Evolutionary conservation across 2,888 invertebrate species (phyloP).

Genomic region (Drosophila greeni): DNA sequence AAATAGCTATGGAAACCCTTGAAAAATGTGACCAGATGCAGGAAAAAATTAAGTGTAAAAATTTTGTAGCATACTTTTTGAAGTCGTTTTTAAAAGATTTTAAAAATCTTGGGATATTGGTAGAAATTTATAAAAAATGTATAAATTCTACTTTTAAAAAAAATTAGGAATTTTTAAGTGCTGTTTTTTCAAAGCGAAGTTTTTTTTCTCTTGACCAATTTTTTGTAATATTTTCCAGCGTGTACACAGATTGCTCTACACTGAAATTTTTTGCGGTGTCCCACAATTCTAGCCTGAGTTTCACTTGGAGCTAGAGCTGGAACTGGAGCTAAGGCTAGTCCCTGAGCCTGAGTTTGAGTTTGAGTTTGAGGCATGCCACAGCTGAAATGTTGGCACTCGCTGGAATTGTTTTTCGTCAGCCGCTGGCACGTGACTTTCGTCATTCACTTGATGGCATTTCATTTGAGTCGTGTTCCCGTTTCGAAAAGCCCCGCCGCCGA

Average conservation of each 20-base stretch:
- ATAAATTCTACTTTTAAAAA: too few species aligned
- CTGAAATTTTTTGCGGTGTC: slow-evolving; percentile 1
- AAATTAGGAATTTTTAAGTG: too few species aligned
- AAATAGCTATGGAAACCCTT: background rate
- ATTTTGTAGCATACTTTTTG: background rate
- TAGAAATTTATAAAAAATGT: too few species aligned
- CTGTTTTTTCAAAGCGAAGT: too few species aligned
- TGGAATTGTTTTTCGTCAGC: slow-evolving; percentile 44
- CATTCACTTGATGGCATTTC: slow-evolving; percentile 40
- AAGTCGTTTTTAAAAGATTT: background rate
- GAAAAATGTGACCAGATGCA: too few species aligned
- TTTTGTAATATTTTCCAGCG: background rate
- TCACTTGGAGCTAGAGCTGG: background rate
- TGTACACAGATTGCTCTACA: background rate
- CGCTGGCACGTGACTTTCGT: slow-evolving; percentile 44
- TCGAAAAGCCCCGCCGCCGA: slow-evolving; percentile 5
- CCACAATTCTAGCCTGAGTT: slow-evolving; percentile 21
- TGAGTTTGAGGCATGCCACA: slow-evolving; percentile 38
- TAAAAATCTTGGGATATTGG: too few species aligned
- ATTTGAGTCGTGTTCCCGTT: slow-evolving; percentile 40
- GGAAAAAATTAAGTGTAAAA: background rate
- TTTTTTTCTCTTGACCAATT: background rate
- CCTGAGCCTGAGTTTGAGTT: background rate
- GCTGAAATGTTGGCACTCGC: slow-evolving; percentile 46
- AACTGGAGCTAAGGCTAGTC: background rate